phyloP scores from a whole-genome alignment of 2,888 invertebrate species.

The Heliothis peltigera region DNA sequence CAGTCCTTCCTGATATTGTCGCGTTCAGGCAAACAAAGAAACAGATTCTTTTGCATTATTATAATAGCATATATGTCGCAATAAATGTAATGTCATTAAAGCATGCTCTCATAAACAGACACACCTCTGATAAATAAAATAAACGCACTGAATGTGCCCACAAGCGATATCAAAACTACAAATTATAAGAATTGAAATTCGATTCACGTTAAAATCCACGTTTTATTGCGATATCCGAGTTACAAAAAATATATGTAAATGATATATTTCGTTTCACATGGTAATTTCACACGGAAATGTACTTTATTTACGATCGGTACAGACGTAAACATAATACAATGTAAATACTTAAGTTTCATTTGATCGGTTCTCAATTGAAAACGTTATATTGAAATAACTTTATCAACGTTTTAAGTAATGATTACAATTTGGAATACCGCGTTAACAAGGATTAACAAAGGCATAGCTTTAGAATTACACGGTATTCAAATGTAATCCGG shows the following conservation, averaged over 20 bases:
- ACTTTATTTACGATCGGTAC: constrained; percentile 18
- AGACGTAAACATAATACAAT: background rate
- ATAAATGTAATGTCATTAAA: constrained; percentile 31
- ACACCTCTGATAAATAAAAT: constrained; percentile 42
- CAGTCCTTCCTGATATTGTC: too few relatives aligned
- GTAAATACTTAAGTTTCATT: constrained; percentile 4
- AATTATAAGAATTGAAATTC: constrained; percentile 47
- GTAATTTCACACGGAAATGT: constrained; percentile 26
- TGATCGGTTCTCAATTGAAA: constrained; percentile 28
- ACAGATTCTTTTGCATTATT: too few relatives aligned
- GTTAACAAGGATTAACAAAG: constrained; percentile 47
- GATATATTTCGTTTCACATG: constrained; percentile 26
- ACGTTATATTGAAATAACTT: constrained; percentile 25
- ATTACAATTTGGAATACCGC: constrained; percentile 32
- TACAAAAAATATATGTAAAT: constrained; percentile 41
- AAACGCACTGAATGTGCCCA: constrained; percentile 38
- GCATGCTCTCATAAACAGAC: constrained; percentile 13
- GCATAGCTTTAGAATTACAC: constrained; percentile 64
- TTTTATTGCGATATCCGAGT: constrained; percentile 32
- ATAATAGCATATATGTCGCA: too few relatives aligned
- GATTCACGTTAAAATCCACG: constrained; percentile 44
- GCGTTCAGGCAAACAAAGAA: too few relatives aligned
- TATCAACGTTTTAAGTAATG: constrained; percentile 34
- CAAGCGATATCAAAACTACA: constrained; percentile 47
- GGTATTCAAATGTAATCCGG: constrained; percentile 70